Evolutionary conservation across 2,113 vertebrate species (phyloP).

Genomic region (Campylomormyrus tamandua): DNA sequence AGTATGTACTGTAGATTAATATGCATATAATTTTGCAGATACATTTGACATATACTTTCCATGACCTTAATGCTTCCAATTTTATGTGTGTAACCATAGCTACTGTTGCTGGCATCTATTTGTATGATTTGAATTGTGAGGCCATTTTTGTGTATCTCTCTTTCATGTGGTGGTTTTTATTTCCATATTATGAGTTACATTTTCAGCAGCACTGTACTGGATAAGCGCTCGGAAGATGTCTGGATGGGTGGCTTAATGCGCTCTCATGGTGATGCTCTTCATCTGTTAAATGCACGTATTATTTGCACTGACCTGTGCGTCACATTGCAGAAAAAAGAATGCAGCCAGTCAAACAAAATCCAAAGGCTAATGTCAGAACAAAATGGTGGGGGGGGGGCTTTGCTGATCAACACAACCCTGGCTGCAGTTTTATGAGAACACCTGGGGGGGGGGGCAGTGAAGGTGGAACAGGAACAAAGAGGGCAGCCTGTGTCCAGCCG

Average conservation of each 20-base stretch:
- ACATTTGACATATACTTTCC: not conserved
- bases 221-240: not conserved
- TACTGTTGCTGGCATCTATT: not conserved
- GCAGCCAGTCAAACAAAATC: not conserved
- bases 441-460: not conserved
- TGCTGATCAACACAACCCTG: not conserved
- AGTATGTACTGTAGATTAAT: not conserved
- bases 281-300: not conserved
- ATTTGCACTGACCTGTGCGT: not conserved
- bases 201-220: not conserved
- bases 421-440: not conserved
- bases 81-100: not conserved
- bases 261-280: not conserved
- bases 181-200: not conserved
- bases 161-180: not conserved
- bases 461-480: not conserved
- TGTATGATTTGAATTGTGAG: not conserved
- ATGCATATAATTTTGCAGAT: not conserved
- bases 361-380: not conserved
- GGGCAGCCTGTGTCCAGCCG: not conserved
- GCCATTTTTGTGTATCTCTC: not conserved
- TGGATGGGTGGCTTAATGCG: not conserved
- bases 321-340: not conserved
- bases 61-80: not conserved
- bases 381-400: not conserved